Percentiles rank a stretch among this genome's conserved stretches.
These are phyloP conservation scores for Pollenia angustigena DNA, from an alignment of 2,888 invertebrate genomes.

Conservation along the genomic window DNA sequence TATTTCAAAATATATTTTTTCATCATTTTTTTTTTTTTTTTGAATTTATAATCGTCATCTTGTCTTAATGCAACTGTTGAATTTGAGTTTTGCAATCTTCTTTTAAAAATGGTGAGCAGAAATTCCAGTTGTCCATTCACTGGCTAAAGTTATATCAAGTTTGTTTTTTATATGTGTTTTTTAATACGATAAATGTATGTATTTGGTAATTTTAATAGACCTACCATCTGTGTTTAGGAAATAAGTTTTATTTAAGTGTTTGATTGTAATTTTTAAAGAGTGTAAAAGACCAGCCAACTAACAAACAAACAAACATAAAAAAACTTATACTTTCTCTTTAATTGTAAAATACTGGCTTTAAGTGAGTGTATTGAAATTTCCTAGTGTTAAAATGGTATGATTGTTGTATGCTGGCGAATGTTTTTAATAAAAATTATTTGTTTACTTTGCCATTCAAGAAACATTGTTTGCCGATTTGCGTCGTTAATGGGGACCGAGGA, in stretches of 20 bases:
- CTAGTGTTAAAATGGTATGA: background rate
- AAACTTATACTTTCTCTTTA: conserved; percentile 8
- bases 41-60: background rate
- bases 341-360: background rate
- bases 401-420: background rate
- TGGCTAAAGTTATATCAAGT: background rate
- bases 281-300: background rate
- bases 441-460: too few species aligned
- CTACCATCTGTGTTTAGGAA: conserved; percentile 17
- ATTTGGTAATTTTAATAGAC: conserved; percentile 13
- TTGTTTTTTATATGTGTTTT: background rate
- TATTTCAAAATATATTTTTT: too few species aligned
- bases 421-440: too few species aligned
- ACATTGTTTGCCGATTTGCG: too few species aligned
- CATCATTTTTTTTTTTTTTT: too few species aligned
- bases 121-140: conserved; percentile 30
- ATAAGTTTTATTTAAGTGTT: background rate
- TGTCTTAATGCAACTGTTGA: background rate
- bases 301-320: background rate
- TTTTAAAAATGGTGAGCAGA: background rate
- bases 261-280: background rate
- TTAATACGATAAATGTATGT: conserved; percentile 7
- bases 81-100: conserved; percentile 13
- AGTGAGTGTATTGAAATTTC: background rate
- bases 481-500: too few species aligned